Evolutionary conservation across 1,140 invertebrate genomes (phyloP), one percentile per base, ranked within the genome.

Genomic region (Armadillidium nasatum): DNA sequence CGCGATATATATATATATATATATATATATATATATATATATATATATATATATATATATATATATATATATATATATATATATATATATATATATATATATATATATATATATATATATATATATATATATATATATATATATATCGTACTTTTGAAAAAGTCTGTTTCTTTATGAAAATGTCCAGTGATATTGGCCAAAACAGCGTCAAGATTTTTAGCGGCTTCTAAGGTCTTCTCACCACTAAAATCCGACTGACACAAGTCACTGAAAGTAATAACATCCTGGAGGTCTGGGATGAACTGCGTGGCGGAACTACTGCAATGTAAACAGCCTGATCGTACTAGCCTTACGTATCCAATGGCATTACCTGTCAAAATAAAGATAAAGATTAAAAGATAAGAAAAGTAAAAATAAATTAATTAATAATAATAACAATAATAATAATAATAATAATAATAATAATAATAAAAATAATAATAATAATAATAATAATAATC

Each of bases 1-100:
- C n/a, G n/a, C n/a, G n/a, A n/a, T n/a, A 60, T 60, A 60, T 60
- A 60, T 60, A 60, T 60, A 60, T 60, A 60, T 60, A 60, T 60
- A 2, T 4, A 19, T 1, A 3, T 60, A 19, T 60, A 15, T 60
- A 19, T 19, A 15, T 60, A 60, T 60, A 60, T 60, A 60, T 60
- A 60, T 60, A 60, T 60, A 60, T 60, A 19, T 60, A 19, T 60
- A 19, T 60, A 19, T 60, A 19, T 60, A 19, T 60, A 60, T 13
- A 60, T 60, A 60, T 60, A 19, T 60, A 60, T 60, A 19, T 60
- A 60, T 60, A 19, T 60, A 60, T 60, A 19, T 60, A 60, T 60
- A 19, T 60, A 60, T 60, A 19, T 60, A 60, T 60, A 19, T 60
- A 19, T 60, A 60, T 60, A 60, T 60, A 60, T 60, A 60, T 60